Percentiles rank a stretch among this genome's conserved stretches.
Conservation (phyloP, 2,113 vertebrate genomes). For the Sphaerodactylus townsendi region DNA sequence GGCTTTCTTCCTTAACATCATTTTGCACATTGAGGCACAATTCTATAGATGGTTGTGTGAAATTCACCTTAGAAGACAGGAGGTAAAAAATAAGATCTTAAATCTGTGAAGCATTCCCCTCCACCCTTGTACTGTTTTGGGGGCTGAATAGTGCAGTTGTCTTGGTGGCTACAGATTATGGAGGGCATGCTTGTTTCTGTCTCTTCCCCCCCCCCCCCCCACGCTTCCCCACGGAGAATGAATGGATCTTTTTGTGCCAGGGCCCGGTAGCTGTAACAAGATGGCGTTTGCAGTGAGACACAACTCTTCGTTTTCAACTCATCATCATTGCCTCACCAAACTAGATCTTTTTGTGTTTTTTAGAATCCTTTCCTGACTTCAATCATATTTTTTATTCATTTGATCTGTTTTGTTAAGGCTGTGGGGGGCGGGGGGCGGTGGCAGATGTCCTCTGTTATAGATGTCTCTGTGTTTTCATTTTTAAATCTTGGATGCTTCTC, state of each 20-base stretch:
- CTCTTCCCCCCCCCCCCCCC: not conserved
- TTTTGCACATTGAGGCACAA: conserved; percentile 24
- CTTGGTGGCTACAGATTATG: conserved; percentile 51
- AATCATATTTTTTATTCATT: conserved; percentile 21
- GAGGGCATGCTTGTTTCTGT: conserved; percentile 55
- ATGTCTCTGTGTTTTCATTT: not conserved
- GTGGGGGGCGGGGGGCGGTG: too few species aligned
- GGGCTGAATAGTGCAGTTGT: conserved; percentile 37
- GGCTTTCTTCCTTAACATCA: not conserved
- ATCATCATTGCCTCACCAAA: conserved; percentile 58
- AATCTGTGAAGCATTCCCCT: not conserved
- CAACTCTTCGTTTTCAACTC: conserved; percentile 68
- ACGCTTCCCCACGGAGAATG: conserved; percentile 71
- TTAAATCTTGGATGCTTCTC: conserved; percentile 30
- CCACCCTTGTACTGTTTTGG: not conserved
- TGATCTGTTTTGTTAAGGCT: not conserved
- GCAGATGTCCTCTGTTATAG: conserved; percentile 17
- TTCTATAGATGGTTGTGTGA: conserved; percentile 3
- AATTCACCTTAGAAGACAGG: conserved; percentile 8
- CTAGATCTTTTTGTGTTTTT: conserved; percentile 56
- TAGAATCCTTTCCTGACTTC: conserved; percentile 42
- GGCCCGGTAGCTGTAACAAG: conserved; percentile 78
- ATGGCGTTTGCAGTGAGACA: conserved; percentile 77
- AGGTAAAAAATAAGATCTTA: not conserved
- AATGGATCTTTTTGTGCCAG: conserved; percentile 77